Evolutionary conservation across 2,888 invertebrate genomes (phyloP).

Genomic region (Tipula vernalis): DNA sequence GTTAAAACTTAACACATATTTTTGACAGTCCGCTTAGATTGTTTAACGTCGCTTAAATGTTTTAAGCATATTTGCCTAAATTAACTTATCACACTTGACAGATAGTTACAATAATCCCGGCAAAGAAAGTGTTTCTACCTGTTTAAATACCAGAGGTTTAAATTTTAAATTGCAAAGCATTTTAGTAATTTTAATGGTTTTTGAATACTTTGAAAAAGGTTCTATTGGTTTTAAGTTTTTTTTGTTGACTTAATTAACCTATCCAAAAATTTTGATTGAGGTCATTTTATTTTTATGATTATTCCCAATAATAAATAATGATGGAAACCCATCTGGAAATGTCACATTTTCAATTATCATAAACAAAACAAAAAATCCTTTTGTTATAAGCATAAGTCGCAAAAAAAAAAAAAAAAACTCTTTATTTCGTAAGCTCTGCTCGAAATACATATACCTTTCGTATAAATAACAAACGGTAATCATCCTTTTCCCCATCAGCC

Average conservation of each 20-base stretch:
- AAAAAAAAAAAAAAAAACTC: neutral
- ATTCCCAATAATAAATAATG: neutral
- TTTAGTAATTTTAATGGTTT: too few species aligned
- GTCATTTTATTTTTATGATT: neutral
- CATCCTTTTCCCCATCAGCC: neutral
- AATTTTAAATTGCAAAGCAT: too few species aligned
- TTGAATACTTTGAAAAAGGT: neutral
- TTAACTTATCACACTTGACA: too few species aligned
- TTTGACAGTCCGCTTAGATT: too few species aligned
- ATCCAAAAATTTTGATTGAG: neutral
- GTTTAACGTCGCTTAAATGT: too few species aligned
- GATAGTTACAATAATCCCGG: too few species aligned
- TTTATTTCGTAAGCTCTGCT: neutral
- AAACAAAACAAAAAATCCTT: neutral
- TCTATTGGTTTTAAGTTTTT: neutral
- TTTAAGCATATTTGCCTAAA: too few species aligned
- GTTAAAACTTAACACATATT: too few species aligned
- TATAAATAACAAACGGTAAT: neutral
- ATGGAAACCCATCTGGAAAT: neutral
- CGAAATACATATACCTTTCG: neutral
- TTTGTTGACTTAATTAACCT: neutral
- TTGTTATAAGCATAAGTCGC: neutral
- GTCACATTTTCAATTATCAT: neutral
- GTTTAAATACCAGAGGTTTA: too few species aligned
- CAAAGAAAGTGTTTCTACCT: too few species aligned